phyloP scores from a whole-genome alignment of 2,797 vertebrate species.

The Chiroxiphia lanceolata region DNA sequence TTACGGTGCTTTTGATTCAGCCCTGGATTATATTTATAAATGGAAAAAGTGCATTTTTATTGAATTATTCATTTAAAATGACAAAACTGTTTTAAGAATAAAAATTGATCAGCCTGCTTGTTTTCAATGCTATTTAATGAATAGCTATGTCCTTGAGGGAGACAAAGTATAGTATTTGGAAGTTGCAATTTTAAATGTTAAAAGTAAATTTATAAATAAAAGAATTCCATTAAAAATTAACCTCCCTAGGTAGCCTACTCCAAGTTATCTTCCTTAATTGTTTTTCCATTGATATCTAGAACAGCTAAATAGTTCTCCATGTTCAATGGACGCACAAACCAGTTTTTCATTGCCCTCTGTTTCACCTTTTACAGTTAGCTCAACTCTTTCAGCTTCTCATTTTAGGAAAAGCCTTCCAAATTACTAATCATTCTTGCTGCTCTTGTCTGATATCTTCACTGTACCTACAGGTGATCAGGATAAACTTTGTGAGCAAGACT shows the following conservation, averaged over 20 bases:
- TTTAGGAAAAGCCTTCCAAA: not conserved
- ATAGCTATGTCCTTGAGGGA: not conserved
- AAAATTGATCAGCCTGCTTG: not conserved
- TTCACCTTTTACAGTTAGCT: not conserved
- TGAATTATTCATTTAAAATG: slow-evolving; percentile 41
- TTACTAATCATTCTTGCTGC: not conserved
- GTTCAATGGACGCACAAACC: not conserved
- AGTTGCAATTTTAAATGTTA: not conserved
- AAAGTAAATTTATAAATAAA: slow-evolving; percentile 4
- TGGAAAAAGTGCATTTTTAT: not conserved
- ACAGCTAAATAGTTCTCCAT: not conserved
- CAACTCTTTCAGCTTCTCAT: not conserved
- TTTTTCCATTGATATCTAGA: not conserved
- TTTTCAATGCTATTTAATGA: slow-evolving; percentile 6
- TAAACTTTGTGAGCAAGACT: not conserved
- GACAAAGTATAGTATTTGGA: not conserved
- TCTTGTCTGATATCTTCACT: not conserved
- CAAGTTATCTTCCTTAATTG: not conserved
- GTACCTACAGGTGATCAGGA: not conserved
- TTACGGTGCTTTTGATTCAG: not conserved
- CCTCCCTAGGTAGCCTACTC: not conserved
- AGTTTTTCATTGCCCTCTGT: not conserved
- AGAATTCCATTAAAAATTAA: slow-evolving; percentile 8
- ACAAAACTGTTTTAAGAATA: slow-evolving; percentile 6
- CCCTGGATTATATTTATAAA: not conserved